A percentile compares a stretch with the other conserved stretches of the same genome.
phyloP scores from a whole-genome alignment of 2,888 invertebrate genomes.

The Tetropium fuscum region DNA sequence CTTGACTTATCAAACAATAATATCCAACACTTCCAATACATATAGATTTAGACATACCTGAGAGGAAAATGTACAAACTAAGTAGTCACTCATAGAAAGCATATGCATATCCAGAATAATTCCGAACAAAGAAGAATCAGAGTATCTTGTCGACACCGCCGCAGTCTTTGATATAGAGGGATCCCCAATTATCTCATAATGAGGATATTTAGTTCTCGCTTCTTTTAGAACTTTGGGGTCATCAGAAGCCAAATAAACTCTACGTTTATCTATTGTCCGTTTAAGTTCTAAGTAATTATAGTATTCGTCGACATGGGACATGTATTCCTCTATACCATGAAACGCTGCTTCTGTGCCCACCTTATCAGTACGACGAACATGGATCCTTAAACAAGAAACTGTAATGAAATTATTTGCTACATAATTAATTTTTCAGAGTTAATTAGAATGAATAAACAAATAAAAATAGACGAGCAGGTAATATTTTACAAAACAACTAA shows the following conservation, averaged over 20 bases:
- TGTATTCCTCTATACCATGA: constrained; percentile 95
- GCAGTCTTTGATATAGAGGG: constrained; percentile 90
- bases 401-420: background rate
- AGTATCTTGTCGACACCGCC: constrained; percentile 90
- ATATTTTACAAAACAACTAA: no score
- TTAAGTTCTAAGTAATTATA: constrained; percentile 81
- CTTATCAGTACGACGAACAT: constrained; percentile 86
- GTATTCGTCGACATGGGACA: constrained; percentile 91
- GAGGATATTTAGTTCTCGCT: constrained; percentile 80
- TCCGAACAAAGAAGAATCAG: constrained; percentile 90
- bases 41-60: constrained; percentile 75
- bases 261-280: constrained; percentile 70
- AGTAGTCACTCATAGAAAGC: constrained; percentile 87
- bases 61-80: constrained; percentile 99
- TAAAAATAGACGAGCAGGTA: no score
- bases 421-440: background rate
- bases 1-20: background rate
- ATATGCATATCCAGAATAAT: constrained; percentile 95
- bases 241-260: constrained; percentile 95
- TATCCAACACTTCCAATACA: background rate
- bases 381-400: constrained; percentile 71
- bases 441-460: background rate
- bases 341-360: constrained; percentile 99
- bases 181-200: constrained; percentile 92
- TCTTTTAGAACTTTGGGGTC: constrained; percentile 86